Base-by-base conservation (phyloP, 1,140 invertebrate genomes). In the Cotesia chilonis region DNA sequence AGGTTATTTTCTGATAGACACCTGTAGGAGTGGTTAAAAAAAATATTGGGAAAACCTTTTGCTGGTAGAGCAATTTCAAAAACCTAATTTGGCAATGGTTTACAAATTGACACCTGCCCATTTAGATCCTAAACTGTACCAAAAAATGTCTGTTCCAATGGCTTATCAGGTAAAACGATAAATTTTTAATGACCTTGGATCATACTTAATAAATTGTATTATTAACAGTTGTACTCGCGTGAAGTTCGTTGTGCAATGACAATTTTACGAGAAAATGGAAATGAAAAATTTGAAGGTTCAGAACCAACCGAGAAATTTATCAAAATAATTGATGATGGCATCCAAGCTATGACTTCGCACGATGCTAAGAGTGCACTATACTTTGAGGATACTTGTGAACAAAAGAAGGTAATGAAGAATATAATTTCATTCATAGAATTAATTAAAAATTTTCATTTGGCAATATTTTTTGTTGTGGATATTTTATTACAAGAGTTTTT, bases 41-140 rank as follows among this genome's bases (percentile, higher is more conserved):
- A 55, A 55, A n/a, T 55, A 55, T 55, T 55, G 54, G 54, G 54
- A 55, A 55, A 55, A 55, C 17, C 54, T 55, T 14, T 55, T 55
- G 17, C 12, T 55, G 52, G 14, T 55, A 55, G 52, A 55, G 14
- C 52, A 55, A 20, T 55, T 12, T 20, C 14, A 55, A 55, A 55
- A 55, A 55, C 14, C 54, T 55, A 55, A 55, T 55, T 55, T 55
- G 5, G 54, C 54, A 55, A 55, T 14, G 12, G 12, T 14, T 55
- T 55, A 55, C 17, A 55, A 55, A 55, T 5, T 55, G 12, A 55
- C 12, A 55, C 17, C 17, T n/a, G 54, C 41, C 2, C 41, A 47
- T 9, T 6, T 47, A 47, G 41, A 47, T 47, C 41, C 4, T 47
- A 47, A 47, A 47, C 41, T 47, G 1, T 47, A 47, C 10, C 41